A percentile compares a stretch with the other conserved stretches of the same genome.
These are phyloP conservation scores for Apistogramma diplotaenia DNA, from an alignment of 2,113 vertebrate species.

Conservation along the genomic window DNA sequence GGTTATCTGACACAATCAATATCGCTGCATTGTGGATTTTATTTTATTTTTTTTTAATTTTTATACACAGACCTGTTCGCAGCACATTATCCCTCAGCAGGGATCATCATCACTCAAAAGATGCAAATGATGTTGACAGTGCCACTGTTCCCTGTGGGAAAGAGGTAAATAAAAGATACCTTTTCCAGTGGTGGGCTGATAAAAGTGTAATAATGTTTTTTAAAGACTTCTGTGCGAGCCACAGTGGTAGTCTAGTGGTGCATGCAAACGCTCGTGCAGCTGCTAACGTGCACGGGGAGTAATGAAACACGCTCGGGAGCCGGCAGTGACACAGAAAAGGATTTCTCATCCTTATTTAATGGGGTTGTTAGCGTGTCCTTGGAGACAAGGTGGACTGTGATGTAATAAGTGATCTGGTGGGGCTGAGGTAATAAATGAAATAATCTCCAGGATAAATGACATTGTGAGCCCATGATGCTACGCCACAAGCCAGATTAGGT, in stretches of 20 bases:
- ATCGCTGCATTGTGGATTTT: not conserved
- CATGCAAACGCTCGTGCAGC: not conserved
- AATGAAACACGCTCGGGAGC: not conserved
- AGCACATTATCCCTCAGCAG: not conserved
- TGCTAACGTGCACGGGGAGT: not conserved
- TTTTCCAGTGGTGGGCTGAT: not conserved
- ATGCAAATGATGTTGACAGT: slow-evolving; percentile 1
- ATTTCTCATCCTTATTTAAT: slow-evolving; percentile 54
- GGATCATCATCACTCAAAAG: not conserved
- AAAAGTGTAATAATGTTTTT: slow-evolving; percentile 3
- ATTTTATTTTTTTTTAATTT: not conserved
- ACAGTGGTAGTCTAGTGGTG: not conserved
- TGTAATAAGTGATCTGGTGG: slow-evolving; percentile 56
- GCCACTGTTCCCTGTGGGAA: slow-evolving; percentile 6
- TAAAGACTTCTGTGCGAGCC: not conserved
- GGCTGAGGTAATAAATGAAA: slow-evolving; percentile 45
- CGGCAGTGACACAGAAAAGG: slow-evolving; percentile 6
- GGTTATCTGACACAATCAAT: not conserved
- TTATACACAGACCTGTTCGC: not conserved
- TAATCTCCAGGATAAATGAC: slow-evolving; percentile 58
- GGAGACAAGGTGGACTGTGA: slow-evolving; percentile 62
- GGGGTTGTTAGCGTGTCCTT: slow-evolving; percentile 61
- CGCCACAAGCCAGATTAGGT: slow-evolving; percentile 9
- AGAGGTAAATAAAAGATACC: slow-evolving; percentile 2
- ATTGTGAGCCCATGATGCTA: slow-evolving; percentile 10